Conservation (phyloP, 2,888 invertebrate species). For the Zaprionus bogoriensis region DNA sequence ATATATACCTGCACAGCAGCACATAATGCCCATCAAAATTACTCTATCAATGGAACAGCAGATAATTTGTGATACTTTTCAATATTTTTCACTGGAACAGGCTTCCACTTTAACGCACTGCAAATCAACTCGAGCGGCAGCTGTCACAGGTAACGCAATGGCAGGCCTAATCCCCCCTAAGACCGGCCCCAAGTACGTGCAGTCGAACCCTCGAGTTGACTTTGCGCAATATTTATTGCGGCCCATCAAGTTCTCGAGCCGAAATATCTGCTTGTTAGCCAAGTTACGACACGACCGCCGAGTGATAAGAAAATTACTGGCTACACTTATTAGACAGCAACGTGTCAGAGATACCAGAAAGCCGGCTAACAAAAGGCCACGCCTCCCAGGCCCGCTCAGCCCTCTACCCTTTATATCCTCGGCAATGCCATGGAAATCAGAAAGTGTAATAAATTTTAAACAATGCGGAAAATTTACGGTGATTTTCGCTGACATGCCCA, state of each 20-base stretch:
- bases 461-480: slow-evolving; percentile 77
- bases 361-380: slow-evolving; percentile 65
- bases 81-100: background rate
- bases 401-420: slow-evolving; percentile 14
- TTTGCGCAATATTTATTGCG: slow-evolving; percentile 33
- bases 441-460: slow-evolving; percentile 77
- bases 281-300: slow-evolving; percentile 46
- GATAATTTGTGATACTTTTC: no score
- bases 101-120: background rate
- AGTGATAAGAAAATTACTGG: slow-evolving; percentile 74
- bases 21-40: no score
- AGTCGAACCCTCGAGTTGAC: slow-evolving; percentile 1
- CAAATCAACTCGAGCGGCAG: background rate
- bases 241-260: slow-evolving; percentile 16
- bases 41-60: no score
- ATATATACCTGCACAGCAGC: no score
- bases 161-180: background rate
- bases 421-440: slow-evolving; percentile 62
- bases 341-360: slow-evolving; percentile 64
- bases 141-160: background rate
- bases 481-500: slow-evolving; percentile 77
- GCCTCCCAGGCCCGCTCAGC: background rate
- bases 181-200: background rate
- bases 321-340: slow-evolving; percentile 73
- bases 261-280: slow-evolving; percentile 46